These are phyloP conservation scores for Epizoanthus scotinus DNA, from an alignment of 92 coral and sea anemone genomes.

Conservation along the genomic window DNA sequence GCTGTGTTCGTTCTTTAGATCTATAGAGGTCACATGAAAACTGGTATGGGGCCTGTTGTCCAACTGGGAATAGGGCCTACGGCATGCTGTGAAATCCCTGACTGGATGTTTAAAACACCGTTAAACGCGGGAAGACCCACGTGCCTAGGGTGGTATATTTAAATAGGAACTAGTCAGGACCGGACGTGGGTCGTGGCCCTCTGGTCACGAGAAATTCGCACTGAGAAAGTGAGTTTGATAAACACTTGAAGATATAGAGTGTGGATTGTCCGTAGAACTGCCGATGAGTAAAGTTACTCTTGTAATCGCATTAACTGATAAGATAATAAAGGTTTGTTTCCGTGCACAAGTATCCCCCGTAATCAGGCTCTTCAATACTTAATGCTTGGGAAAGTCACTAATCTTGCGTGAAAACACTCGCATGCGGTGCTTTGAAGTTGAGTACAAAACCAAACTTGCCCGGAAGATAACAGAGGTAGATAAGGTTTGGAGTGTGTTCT, in stretches of 20 bases:
- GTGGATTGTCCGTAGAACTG: too few relatives aligned
- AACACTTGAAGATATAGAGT: not conserved
- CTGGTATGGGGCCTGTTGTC: not conserved
- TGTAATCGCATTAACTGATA: constrained; percentile 21
- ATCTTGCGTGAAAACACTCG: not conserved
- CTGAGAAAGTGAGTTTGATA: not conserved
- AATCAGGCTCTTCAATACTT: not conserved
- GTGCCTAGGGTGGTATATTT: constrained; percentile 8
- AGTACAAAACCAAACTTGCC: too few relatives aligned
- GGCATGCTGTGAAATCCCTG: not conserved
- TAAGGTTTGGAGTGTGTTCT: too few relatives aligned
- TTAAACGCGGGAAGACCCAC: not conserved
- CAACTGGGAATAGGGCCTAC: not conserved
- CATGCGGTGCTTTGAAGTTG: not conserved
- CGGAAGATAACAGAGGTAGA: too few relatives aligned
- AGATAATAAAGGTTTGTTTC: not conserved
- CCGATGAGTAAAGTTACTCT: not conserved
- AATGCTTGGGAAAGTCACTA: constrained; percentile 2
- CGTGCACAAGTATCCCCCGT: not conserved
- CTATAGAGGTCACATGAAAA: not conserved
- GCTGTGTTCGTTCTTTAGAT: not conserved
- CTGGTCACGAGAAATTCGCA: constrained; percentile 12
- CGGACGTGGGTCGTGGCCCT: not conserved
- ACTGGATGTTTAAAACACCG: not conserved
- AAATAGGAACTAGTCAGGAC: not conserved